Evolutionary conservation across 2,888 invertebrate species (phyloP).

Genomic region (Microdon myrmicae): DNA sequence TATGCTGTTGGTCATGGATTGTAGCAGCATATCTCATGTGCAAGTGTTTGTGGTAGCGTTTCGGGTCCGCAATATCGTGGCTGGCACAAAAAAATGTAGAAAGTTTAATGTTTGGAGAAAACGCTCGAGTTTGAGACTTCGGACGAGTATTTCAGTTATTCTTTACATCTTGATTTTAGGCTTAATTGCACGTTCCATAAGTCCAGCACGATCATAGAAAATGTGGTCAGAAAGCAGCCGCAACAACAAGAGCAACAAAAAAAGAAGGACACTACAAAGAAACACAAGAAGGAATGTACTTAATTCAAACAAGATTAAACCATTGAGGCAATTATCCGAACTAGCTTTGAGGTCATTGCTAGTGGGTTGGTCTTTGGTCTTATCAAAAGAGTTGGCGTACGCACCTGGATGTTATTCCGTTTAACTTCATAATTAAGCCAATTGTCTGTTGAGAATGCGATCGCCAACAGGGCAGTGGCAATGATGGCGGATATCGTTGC

Average conservation of each 20-base stretch:
- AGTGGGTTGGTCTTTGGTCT: slow-evolving; percentile 11
- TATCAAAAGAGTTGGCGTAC: slow-evolving; percentile 38
- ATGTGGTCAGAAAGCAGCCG: no score
- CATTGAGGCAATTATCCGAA: no score
- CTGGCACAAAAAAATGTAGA: slow-evolving; percentile 50
- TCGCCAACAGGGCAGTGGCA: slow-evolving; percentile 90
- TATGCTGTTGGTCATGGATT: slow-evolving; percentile 13
- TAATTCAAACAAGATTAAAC: no score
- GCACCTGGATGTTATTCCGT: slow-evolving; percentile 87
- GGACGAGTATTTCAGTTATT: slow-evolving; percentile 19
- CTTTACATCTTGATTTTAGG: slow-evolving; percentile 1
- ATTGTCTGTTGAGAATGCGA: slow-evolving; percentile 96
- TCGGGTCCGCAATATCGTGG: slow-evolving; percentile 38
- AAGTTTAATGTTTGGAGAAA: slow-evolving; percentile 51
- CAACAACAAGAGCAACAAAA: slow-evolving; percentile 4
- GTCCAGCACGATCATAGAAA: no score
- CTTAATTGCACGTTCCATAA: no score
- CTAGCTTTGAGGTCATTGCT: slow-evolving; percentile 29
- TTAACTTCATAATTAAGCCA: slow-evolving; percentile 95
- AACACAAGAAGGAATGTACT: no score
- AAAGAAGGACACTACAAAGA: slow-evolving; percentile 1
- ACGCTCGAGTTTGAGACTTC: slow-evolving; percentile 44
- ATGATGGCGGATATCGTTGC: slow-evolving; percentile 96
- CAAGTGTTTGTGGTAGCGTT: slow-evolving; percentile 50
- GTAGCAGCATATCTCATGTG: slow-evolving; percentile 27